Evolutionary conservation across 2,888 invertebrate species (phyloP).

Genomic region (Tenthredo mesomela): DNA sequence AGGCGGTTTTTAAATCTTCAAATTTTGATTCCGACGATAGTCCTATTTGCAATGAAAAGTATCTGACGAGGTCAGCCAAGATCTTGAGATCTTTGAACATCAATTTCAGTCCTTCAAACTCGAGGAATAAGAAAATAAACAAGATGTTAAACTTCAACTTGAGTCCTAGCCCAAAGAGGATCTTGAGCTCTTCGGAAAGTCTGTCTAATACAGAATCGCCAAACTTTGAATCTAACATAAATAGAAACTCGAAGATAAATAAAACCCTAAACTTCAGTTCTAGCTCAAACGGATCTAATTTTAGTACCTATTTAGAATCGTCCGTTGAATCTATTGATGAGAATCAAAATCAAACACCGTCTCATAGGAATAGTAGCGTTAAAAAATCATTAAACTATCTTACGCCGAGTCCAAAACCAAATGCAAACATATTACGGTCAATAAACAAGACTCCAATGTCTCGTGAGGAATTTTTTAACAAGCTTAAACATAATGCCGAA

Average conservation of each 20-base stretch:
- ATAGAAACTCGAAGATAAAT: slow-evolving; percentile 55
- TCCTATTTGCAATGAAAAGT: slow-evolving; percentile 60
- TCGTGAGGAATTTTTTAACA: slow-evolving; percentile 22
- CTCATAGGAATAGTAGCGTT: slow-evolving; percentile 63
- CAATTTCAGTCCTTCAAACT: slow-evolving; percentile 63
- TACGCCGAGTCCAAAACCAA: slow-evolving; percentile 58
- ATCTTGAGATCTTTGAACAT: slow-evolving; percentile 71
- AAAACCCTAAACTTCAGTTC: slow-evolving; percentile 64
- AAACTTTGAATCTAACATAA: slow-evolving; percentile 56
- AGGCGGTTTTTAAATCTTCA: slow-evolving; percentile 62
- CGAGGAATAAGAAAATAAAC: slow-evolving; percentile 65
- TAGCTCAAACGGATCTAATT: slow-evolving; percentile 64
- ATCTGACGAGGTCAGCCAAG: slow-evolving; percentile 70
- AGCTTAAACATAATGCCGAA: slow-evolving; percentile 59
- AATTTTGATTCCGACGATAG: slow-evolving; percentile 62
- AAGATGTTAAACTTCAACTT: slow-evolving; percentile 70
- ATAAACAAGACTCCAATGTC: slow-evolving; percentile 38
- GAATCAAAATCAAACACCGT: slow-evolving; percentile 73
- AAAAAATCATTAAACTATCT: slow-evolving; percentile 65
- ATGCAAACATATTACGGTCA: background rate
- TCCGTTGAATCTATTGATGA: slow-evolving; percentile 71
- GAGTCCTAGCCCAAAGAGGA: slow-evolving; percentile 66
- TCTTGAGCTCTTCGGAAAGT: slow-evolving; percentile 56
- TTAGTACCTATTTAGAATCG: slow-evolving; percentile 61
- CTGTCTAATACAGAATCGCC: slow-evolving; percentile 52